Conservation (phyloP, 2,888 invertebrate species). For the Meiosimyza platycephala region DNA sequence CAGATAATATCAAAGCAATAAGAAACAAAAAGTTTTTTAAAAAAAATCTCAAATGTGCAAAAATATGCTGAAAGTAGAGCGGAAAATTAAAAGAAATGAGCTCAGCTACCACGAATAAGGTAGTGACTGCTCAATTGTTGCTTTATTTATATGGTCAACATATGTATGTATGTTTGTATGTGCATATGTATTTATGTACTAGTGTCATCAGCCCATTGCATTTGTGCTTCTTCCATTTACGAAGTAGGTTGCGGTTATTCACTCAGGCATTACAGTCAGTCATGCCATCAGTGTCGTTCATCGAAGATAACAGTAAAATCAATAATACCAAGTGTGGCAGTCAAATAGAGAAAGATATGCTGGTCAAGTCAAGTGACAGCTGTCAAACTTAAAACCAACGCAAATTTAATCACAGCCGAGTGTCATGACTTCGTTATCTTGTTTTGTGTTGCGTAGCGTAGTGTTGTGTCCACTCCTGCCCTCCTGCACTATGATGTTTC, state of each 20-base stretch:
- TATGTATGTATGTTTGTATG: too few species aligned
- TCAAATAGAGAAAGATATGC: neutral
- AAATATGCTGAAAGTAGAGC: slow-evolving; percentile 6
- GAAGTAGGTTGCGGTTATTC: too few species aligned
- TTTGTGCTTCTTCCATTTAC: neutral
- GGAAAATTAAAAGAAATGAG: slow-evolving; percentile 9
- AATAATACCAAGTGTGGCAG: too few species aligned
- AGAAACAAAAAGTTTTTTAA: neutral
- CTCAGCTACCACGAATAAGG: neutral
- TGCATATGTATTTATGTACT: too few species aligned
- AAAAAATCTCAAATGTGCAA: neutral
- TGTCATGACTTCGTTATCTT: neutral
- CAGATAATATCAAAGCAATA: neutral
- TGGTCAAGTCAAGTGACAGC: slow-evolving; percentile 8
- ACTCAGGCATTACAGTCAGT: too few species aligned
- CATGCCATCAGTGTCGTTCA: neutral
- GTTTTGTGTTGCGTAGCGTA: neutral
- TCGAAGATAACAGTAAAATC: neutral
- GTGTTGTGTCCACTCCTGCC: too few species aligned
- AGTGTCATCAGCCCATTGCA: neutral
- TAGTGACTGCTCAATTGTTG: neutral
- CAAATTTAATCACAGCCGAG: slow-evolving; percentile 19
- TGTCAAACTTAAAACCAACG: slow-evolving; percentile 22
- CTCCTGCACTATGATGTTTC: too few species aligned
- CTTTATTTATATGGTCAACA: neutral